Percentiles rank a stretch among this genome's conserved stretches.
These are phyloP conservation scores for Torymus auratus DNA, from an alignment of 2,888 invertebrate species.

Conservation along the genomic window DNA sequence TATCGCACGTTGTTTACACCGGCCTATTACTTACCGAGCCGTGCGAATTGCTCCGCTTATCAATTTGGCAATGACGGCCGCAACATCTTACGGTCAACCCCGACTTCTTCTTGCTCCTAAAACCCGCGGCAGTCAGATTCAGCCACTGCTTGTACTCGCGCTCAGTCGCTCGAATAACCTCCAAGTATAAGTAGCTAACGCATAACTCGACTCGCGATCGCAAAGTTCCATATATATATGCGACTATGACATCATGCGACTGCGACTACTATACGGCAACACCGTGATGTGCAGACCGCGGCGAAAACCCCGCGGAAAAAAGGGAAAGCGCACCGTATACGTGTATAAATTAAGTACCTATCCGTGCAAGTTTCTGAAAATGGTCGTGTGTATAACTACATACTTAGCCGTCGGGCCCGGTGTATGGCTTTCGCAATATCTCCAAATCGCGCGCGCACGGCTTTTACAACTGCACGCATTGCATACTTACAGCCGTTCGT, in stretches of 20 bases:
- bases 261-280: too few relatives aligned
- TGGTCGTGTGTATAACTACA: neutral
- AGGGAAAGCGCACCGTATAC: neutral
- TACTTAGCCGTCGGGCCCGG: neutral
- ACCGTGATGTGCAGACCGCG: too few relatives aligned
- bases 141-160: too few relatives aligned
- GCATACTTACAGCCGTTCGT: neutral
- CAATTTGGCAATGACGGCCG: slow-evolving; percentile 14
- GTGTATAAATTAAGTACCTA: slow-evolving; percentile 52
- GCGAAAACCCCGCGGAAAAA: too few relatives aligned
- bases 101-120: too few relatives aligned
- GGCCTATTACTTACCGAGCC: neutral
- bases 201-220: too few relatives aligned
- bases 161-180: too few relatives aligned
- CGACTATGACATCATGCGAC: slow-evolving; percentile 44
- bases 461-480: neutral
- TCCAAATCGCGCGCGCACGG: neutral
- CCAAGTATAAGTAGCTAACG: too few relatives aligned
- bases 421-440: slow-evolving; percentile 24
- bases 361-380: slow-evolving; percentile 11
- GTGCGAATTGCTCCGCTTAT: slow-evolving; percentile 34
- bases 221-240: slow-evolving; percentile 4
- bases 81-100: too few relatives aligned
- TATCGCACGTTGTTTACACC: neutral
- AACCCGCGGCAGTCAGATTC: too few relatives aligned